A percentile compares a stretch with the other conserved stretches of the same genome.
These are phyloP conservation scores for Thalassarche chlororhynchos DNA, from an alignment of 2,113 vertebrate species.

Conservation along the genomic window DNA sequence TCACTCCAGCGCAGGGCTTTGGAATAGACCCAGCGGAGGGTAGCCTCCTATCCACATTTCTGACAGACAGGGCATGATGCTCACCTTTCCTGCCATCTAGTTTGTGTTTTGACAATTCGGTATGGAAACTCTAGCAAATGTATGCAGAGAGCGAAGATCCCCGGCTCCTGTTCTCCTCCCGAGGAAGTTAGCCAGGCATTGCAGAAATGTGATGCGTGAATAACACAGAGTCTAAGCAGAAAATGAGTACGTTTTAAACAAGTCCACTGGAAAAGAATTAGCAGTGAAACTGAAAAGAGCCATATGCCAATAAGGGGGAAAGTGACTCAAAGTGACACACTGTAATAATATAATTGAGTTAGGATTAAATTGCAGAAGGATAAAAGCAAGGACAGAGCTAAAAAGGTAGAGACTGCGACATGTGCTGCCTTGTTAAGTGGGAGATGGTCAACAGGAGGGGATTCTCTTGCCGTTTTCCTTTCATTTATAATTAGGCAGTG, in stretches of 20 bases:
- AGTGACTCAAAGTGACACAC: slow-evolving; percentile 67
- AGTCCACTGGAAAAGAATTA: slow-evolving; percentile 79
- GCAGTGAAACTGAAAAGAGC: slow-evolving; percentile 72
- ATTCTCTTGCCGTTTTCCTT: slow-evolving; percentile 49
- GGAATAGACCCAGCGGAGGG: slow-evolving; percentile 55
- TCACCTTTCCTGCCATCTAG: slow-evolving; percentile 60
- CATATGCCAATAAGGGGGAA: slow-evolving; percentile 73
- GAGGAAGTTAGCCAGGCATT: slow-evolving; percentile 64
- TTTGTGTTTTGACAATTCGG: slow-evolving; percentile 61
- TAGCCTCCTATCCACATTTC: slow-evolving; percentile 38
- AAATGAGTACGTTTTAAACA: slow-evolving; percentile 75
- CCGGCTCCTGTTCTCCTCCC: slow-evolving; percentile 35
- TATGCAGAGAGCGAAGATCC: slow-evolving; percentile 34
- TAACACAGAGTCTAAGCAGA: slow-evolving; percentile 64
- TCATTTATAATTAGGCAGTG: slow-evolving; percentile 67
- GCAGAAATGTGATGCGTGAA: slow-evolving; percentile 64
- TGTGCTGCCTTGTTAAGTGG: slow-evolving; percentile 58
- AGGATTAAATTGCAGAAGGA: slow-evolving; percentile 70
- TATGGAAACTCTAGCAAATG: slow-evolving; percentile 59
- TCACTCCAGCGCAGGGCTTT: slow-evolving; percentile 43
- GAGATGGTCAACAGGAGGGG: slow-evolving; percentile 60
- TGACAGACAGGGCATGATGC: slow-evolving; percentile 22
- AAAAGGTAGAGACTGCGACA: slow-evolving; percentile 47
- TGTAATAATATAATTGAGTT: slow-evolving; percentile 76
- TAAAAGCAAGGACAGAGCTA: slow-evolving; percentile 64